Evolutionary conservation across 2,888 invertebrate species (phyloP).

Genomic region (Gerris lacustris): DNA sequence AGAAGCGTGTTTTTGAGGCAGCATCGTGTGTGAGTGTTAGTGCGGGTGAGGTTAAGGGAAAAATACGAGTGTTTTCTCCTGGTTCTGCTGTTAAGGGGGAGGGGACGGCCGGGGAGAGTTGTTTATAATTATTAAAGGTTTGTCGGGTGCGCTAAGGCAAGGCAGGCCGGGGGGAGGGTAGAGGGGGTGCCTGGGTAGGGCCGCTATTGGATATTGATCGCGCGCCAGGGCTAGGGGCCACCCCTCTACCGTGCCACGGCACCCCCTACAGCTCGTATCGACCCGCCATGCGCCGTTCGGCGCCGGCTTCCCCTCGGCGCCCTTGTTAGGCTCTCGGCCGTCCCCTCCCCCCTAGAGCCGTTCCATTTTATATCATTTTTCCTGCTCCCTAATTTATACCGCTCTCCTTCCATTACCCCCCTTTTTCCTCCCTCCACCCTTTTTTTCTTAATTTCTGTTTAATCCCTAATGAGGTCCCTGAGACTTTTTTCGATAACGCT

Average conservation of each 20-base stretch:
- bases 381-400: conserved; percentile 1
- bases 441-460: conserved; percentile 5
- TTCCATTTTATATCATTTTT: conserved; percentile 17
- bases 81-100: background rate
- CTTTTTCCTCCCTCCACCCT: conserved; percentile 8
- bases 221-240: background rate
- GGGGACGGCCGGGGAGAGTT: background rate
- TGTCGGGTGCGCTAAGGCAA: background rate
- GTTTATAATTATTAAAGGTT: conserved; percentile 5
- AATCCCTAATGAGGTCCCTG: conserved; percentile 1
- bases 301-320: background rate
- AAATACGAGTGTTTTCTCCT: background rate
- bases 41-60: background rate
- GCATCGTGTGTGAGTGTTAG: too few relatives aligned
- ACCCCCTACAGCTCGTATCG: conserved; percentile 5
- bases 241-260: conserved; percentile 8
- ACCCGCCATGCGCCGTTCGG: conserved; percentile 12
- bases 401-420: background rate
- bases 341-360: background rate
- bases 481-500: conserved; percentile 5
- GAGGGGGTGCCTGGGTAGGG: background rate
- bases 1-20: too few relatives aligned
- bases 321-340: background rate
- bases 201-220: conserved; percentile 19
- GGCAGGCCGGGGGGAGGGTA: background rate